Conservation (phyloP, 2,888 invertebrate species). For the Nebria brevicollis region DNA sequence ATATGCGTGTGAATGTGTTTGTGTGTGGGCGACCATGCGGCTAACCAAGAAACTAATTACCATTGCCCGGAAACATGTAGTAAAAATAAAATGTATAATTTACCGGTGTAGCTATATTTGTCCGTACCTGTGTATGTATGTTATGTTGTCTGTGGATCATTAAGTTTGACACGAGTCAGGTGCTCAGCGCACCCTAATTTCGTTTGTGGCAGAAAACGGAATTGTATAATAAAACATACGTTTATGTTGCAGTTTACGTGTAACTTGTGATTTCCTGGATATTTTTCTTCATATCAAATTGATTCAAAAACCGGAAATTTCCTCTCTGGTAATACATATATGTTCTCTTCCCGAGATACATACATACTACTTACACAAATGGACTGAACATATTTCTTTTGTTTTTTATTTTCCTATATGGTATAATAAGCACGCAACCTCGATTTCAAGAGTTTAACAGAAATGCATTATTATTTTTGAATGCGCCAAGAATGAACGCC, state of each 20-base stretch:
- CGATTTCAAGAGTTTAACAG: no score
- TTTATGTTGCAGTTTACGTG: not conserved
- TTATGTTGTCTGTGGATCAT: constrained; percentile 24
- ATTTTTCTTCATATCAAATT: no score
- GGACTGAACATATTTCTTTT: no score
- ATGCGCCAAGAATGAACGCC: no score
- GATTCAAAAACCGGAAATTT: no score
- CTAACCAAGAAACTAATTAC: constrained; percentile 54
- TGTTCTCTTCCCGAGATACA: no score
- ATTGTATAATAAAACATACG: not conserved
- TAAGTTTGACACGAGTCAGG: constrained; percentile 21
- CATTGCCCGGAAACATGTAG: constrained; percentile 43
- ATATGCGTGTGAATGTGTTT: not conserved
- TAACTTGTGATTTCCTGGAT: no score
- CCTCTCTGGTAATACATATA: no score
- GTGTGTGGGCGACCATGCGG: constrained; percentile 49
- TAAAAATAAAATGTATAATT: constrained; percentile 46
- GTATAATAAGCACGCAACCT: no score
- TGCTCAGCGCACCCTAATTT: constrained; percentile 7
- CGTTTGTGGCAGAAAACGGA: constrained; percentile 11
- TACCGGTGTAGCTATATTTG: constrained; percentile 21
- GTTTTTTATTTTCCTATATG: no score
- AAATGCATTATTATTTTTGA: no score
- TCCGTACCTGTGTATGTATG: not conserved
- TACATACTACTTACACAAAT: no score